phyloP scores from a whole-genome alignment of 2,888 invertebrate species.

The Bruchidius siliquastri region DNA sequence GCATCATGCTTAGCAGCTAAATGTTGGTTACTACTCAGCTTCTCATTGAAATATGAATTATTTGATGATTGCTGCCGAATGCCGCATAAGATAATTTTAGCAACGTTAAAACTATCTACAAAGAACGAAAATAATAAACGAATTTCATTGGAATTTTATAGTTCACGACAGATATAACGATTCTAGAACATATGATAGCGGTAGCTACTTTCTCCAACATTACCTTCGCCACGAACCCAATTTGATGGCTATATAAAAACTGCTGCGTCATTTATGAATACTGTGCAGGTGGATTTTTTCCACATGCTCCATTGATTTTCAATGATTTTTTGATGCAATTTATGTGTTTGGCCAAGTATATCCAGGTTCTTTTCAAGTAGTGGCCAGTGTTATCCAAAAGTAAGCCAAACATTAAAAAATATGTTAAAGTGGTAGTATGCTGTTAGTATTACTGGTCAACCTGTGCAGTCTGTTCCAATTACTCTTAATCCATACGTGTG shows the following conservation, averaged over 20 bases:
- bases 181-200: not conserved
- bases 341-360: no score
- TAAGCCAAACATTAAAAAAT: no score
- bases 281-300: not conserved
- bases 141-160: not conserved
- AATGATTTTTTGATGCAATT: no score
- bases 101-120: not conserved
- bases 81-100: not conserved
- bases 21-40: no score
- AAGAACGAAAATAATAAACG: not conserved
- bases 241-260: not conserved
- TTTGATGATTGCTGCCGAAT: not conserved
- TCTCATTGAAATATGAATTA: not conserved
- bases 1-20: no score
- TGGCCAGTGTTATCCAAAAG: no score
- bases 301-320: not conserved
- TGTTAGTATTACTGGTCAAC: no score
- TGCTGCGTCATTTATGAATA: not conserved
- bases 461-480: no score
- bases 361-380: no score
- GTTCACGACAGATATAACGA: not conserved
- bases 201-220: not conserved
- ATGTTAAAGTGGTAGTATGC: no score
- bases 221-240: not conserved
- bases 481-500: no score